Conservation (phyloP, 2,888 invertebrate genomes). For the Bellardia bayeri region DNA sequence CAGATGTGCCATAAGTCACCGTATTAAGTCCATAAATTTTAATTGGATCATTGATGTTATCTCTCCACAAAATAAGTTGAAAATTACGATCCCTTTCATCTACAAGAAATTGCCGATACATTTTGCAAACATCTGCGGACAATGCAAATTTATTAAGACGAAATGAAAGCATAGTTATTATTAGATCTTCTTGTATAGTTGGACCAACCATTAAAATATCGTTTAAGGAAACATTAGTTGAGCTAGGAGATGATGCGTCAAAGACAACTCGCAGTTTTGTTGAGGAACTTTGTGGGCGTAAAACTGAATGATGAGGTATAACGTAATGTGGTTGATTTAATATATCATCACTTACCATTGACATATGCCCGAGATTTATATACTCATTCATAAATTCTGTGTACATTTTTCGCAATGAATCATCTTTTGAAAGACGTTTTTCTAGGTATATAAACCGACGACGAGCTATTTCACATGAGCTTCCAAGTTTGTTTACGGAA, state of each 20-base stretch:
- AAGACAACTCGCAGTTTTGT: conserved; percentile 62
- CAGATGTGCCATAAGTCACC: conserved; percentile 14
- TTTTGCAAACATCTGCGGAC: conserved; percentile 24
- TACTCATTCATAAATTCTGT: conserved; percentile 39
- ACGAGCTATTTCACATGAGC: conserved; percentile 46
- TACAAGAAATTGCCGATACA: background rate
- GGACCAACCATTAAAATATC: conserved; percentile 48
- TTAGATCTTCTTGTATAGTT: conserved; percentile 47
- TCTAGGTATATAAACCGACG: conserved; percentile 32
- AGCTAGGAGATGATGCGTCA: conserved; percentile 35
- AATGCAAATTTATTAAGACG: conserved; percentile 21
- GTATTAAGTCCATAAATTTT: background rate
- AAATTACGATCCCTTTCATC: no score
- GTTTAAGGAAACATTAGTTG: conserved; percentile 47
- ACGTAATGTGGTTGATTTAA: conserved; percentile 29
- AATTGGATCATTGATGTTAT: background rate
- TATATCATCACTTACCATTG: background rate
- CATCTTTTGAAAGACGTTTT: conserved; percentile 27
- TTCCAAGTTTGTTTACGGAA: conserved; percentile 23
- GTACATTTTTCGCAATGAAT: conserved; percentile 27
- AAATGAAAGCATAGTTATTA: conserved; percentile 12
- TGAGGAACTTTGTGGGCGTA: conserved; percentile 48
- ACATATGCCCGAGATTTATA: conserved; percentile 23
- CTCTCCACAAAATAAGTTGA: no score
- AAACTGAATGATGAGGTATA: conserved; percentile 45